Evolutionary conservation across 2,797 vertebrate species (phyloP), one percentile per base, ranked within the genome.

Genomic region (Luscinia megarhynchos): DNA sequence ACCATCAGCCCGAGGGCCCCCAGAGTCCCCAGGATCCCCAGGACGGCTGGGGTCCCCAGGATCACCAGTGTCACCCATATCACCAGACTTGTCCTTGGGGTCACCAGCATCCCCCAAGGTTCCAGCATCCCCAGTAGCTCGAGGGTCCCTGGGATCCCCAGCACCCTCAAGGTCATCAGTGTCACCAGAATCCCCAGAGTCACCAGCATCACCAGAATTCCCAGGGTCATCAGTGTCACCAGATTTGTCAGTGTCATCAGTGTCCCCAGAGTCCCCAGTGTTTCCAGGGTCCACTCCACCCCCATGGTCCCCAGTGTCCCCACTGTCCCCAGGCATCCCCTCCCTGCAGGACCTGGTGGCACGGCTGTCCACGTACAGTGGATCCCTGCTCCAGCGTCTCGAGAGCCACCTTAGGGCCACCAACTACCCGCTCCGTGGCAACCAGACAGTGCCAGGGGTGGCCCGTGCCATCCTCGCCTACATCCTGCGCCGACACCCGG

Each of bases 371-470:
- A 68, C 88, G 1, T 95, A 96, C 80, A 87, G 89, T 0, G 95
- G 95, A 18, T 80, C 92, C n/a, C 67, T 95, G 68, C 79, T 93
- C 40, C 76, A 96, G 48, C 94, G 94, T 63, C 61, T 96, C 1
- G 95, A 96, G 36, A 96, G 85, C 73, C 94, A 96, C 73, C 95
- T 96, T 20, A 43, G 30, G 64, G 95, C 94, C 20, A 94, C 80
- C 0, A 91, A 90, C 15, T 93, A 83, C 48, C 92, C 94, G 0
- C 94, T 96, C 10, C 86, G 94, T 18, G 95, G 88, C 89, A 95
- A 96, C 84, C 95, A 95, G 26, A 96, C 94, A 0, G 64, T 96
- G 57, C 73, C 92, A 0, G 68, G 40, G 0, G 95, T 94, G 76
- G 95, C 95, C 69, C 76, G 61, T 0, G 95, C 95, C 80, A 94